Evolutionary conservation across 2,797 vertebrate species (phyloP).

Genomic region (Pantherophis vulpinus): DNA sequence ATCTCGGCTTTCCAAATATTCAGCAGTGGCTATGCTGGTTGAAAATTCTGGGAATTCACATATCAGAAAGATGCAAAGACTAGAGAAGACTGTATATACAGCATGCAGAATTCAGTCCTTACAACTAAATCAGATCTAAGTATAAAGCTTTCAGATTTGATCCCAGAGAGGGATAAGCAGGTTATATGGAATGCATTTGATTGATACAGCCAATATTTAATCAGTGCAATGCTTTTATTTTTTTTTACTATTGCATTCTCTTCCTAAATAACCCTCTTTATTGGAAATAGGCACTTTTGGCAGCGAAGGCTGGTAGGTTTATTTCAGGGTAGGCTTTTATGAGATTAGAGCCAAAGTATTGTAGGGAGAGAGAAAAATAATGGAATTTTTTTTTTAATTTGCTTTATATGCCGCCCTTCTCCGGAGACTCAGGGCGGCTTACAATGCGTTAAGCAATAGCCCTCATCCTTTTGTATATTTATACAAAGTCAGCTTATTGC

Average conservation of each 20-base stretch:
- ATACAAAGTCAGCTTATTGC: too few relatives aligned
- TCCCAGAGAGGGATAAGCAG: neutral
- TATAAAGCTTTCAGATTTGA: neutral
- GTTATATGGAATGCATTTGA: neutral
- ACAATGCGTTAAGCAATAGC: too few relatives aligned
- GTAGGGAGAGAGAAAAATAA: neutral
- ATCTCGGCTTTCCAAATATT: neutral
- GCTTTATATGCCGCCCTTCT: too few relatives aligned
- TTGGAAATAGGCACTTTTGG: neutral
- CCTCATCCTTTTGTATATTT: too few relatives aligned
- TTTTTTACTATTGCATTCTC: neutral
- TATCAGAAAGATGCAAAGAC: neutral
- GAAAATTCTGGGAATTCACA: neutral
- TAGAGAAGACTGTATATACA: neutral
- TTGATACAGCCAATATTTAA: neutral
- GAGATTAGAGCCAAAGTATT: neutral
- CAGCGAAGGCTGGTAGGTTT: neutral
- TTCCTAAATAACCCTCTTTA: neutral
- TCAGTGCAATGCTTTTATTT: neutral
- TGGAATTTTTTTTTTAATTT: too few relatives aligned
- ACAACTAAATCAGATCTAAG: neutral
- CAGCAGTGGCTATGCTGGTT: neutral
- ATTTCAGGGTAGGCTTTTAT: neutral
- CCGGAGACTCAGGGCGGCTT: too few relatives aligned
- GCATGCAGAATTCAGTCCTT: neutral